Evolutionary conservation across 35 echinoderm and acorn worm genomes (phyloP).

Genomic region (Nesometra sesokonis): DNA sequence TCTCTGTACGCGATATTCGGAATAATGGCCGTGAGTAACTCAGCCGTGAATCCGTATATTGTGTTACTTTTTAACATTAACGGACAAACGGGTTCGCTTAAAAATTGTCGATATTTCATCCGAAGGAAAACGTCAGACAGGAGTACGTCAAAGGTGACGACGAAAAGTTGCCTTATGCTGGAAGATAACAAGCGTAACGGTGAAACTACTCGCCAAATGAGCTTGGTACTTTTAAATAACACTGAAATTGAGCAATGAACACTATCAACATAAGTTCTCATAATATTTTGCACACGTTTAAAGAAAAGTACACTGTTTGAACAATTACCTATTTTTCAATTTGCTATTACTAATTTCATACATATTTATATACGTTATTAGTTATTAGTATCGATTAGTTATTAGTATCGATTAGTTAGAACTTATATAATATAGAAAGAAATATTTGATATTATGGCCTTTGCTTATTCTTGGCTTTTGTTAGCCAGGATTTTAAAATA

Average conservation of each 20-base stretch:
- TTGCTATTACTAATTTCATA: too few relatives aligned
- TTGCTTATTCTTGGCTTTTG: too few relatives aligned
- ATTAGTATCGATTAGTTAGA: too few relatives aligned
- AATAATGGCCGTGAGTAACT: slow-evolving; percentile 88
- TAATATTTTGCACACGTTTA: too few relatives aligned
- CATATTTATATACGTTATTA: too few relatives aligned
- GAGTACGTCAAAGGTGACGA: neutral
- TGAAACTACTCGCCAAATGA: neutral
- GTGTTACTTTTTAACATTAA: slow-evolving; percentile 73
- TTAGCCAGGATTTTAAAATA: too few relatives aligned
- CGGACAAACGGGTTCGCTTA: neutral
- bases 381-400: too few relatives aligned
- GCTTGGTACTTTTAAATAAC: neutral
- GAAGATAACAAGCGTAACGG: neutral
- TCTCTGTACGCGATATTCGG: slow-evolving; percentile 62
- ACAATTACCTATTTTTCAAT: too few relatives aligned
- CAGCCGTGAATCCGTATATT: slow-evolving; percentile 76
- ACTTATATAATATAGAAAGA: too few relatives aligned
- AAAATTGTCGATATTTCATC: neutral
- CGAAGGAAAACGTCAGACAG: neutral
- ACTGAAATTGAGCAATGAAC: neutral
- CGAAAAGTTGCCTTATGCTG: neutral
- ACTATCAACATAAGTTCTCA: too few relatives aligned
- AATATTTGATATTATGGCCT: too few relatives aligned
- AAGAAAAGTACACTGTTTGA: too few relatives aligned